Conservation (phyloP, 2,797 vertebrate species). For the Gephyroberyx darwinii region DNA sequence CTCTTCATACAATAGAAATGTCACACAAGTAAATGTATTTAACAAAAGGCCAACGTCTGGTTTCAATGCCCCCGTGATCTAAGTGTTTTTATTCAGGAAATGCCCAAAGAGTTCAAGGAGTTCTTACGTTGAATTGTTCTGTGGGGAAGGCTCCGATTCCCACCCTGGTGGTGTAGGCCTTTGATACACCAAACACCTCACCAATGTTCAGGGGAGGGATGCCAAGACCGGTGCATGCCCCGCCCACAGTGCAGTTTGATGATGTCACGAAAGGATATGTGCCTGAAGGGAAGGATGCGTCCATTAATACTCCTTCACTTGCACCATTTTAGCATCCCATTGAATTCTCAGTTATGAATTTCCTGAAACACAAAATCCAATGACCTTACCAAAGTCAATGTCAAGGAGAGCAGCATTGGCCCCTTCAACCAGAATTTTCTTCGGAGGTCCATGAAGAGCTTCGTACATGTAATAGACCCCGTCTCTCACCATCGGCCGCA, state of each 20-base stretch:
- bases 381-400: slow-evolving; percentile 93
- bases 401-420: slow-evolving; percentile 98
- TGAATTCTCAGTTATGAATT: neutral
- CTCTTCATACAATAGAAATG: slow-evolving; percentile 2
- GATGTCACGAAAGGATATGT: slow-evolving; percentile 99
- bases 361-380: neutral
- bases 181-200: slow-evolving; percentile 95
- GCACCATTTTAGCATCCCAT: neutral
- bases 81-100: slow-evolving; percentile 14
- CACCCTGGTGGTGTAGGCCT: slow-evolving; percentile 96
- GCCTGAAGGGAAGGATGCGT: slow-evolving; percentile 76
- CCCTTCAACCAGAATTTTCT: slow-evolving; percentile 97
- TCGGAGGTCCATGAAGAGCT: slow-evolving; percentile 91
- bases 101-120: neutral
- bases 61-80: neutral
- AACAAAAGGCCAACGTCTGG: slow-evolving; percentile 1
- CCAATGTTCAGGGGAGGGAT: slow-evolving; percentile 94
- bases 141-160: slow-evolving; percentile 98
- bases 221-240: slow-evolving; percentile 95
- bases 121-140: slow-evolving; percentile 95
- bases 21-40: neutral
- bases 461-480: slow-evolving; percentile 98
- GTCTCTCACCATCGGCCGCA: slow-evolving; percentile 96
- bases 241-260: slow-evolving; percentile 97
- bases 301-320: neutral